These are phyloP conservation scores for Brachyopa scutellaris DNA, from an alignment of 2,888 invertebrate genomes.

Conservation along the genomic window DNA sequence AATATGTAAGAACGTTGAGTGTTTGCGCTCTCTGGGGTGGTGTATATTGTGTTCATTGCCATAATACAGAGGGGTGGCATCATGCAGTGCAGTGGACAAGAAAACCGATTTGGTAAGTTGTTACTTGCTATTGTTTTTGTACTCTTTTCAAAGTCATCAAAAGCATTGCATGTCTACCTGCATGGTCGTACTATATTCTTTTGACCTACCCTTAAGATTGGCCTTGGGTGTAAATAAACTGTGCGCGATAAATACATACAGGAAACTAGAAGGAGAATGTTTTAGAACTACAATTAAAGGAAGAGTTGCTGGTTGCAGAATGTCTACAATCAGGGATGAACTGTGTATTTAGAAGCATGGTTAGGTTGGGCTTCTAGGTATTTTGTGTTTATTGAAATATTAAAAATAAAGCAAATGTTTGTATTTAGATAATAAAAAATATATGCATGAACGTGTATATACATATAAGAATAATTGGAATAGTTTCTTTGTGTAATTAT, in stretches of 20 bases:
- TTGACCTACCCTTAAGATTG: conserved; percentile 66
- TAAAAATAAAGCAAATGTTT: conserved; percentile 18
- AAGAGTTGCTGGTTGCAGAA: conserved; percentile 38
- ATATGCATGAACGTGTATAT: no score
- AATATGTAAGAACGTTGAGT: conserved; percentile 22
- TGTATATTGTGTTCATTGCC: conserved; percentile 10
- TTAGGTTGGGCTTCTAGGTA: conserved; percentile 11
- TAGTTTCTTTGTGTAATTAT: conserved; percentile 55
- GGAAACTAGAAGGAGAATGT: conserved; percentile 20
- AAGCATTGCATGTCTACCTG: conserved; percentile 59
- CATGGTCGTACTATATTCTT: conserved; percentile 50
- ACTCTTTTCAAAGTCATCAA: conserved; percentile 49
- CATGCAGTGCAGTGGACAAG: conserved; percentile 37
- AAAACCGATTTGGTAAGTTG: not conserved
- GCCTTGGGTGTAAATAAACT: conserved; percentile 55
- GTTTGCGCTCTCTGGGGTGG: conserved; percentile 59
- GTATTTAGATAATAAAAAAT: no score
- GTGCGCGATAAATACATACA: conserved; percentile 22
- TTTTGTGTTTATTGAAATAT: conserved; percentile 27
- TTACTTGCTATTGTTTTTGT: conserved; percentile 9
- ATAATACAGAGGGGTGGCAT: conserved; percentile 5
- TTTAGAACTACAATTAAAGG: conserved; percentile 57
- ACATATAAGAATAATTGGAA: no score
- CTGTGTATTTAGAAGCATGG: conserved; percentile 5
- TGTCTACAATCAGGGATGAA: conserved; percentile 46